These are phyloP conservation scores for Heliothis virescens DNA, from an alignment of 1,140 invertebrate species.

Conservation along the genomic window DNA sequence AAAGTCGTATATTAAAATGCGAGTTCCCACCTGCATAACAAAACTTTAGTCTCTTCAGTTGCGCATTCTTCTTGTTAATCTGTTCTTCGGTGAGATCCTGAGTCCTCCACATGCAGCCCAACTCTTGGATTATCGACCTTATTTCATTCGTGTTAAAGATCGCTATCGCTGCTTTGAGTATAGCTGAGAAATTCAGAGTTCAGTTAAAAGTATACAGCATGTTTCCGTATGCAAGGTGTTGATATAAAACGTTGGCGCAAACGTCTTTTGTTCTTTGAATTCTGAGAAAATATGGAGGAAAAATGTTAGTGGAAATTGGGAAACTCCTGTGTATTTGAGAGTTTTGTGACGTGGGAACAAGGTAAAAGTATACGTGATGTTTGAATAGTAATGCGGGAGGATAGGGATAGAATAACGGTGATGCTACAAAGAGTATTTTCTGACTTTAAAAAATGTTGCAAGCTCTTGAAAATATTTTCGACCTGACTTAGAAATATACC, in stretches of 20 bases:
- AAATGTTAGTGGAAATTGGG: constrained; percentile 39
- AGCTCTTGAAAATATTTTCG: too few species aligned
- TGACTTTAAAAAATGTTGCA: neutral
- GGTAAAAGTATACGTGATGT: constrained; percentile 31
- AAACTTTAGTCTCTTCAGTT: constrained; percentile 56
- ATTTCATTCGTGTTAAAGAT: constrained; percentile 50
- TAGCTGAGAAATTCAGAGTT: constrained; percentile 41
- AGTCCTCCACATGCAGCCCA: constrained; percentile 54
- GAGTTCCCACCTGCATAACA: constrained; percentile 53
- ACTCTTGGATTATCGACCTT: constrained; percentile 33
- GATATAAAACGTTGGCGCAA: constrained; percentile 31
- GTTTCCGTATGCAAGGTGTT: constrained; percentile 35
- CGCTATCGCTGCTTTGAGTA: constrained; percentile 48
- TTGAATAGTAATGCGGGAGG: constrained; percentile 40
- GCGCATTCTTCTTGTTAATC: constrained; percentile 50
- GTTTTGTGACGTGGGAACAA: constrained; percentile 38
- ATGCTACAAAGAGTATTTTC: neutral
- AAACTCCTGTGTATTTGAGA: constrained; percentile 32
- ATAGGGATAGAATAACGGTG: neutral
- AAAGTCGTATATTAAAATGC: constrained; percentile 45
- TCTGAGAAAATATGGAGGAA: constrained; percentile 35
- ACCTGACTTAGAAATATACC: too few species aligned
- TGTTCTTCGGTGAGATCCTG: constrained; percentile 53
- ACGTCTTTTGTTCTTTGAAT: constrained; percentile 42
- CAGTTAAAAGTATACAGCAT: constrained; percentile 32